Evolutionary conservation across 2,113 vertebrate species (phyloP).

Genomic region (Nettapus auritus): DNA sequence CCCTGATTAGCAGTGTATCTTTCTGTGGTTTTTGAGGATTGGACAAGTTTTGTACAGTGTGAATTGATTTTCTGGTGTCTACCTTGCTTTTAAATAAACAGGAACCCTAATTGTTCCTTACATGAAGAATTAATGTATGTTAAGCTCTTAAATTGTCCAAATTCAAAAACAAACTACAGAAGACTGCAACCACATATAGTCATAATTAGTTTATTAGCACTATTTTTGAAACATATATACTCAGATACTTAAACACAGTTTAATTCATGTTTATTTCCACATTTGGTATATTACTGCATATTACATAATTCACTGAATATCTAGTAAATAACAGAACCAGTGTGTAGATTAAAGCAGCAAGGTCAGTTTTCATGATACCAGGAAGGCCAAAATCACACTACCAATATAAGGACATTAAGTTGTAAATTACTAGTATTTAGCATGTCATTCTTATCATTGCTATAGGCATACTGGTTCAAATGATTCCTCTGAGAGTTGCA

Average conservation of each 20-base stretch:
- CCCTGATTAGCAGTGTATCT: neutral
- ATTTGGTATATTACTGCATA: neutral
- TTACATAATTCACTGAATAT: slow-evolving; percentile 32
- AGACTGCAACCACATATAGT: neutral
- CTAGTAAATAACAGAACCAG: slow-evolving; percentile 22
- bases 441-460: neutral
- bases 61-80: neutral
- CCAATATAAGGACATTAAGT: neutral
- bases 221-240: slow-evolving; percentile 18
- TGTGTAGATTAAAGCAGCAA: neutral
- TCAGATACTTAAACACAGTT: neutral
- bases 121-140: neutral
- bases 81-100: neutral
- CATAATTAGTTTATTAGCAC: slow-evolving; percentile 49
- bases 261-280: slow-evolving; percentile 4
- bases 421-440: neutral
- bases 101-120: neutral
- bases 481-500: neutral
- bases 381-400: slow-evolving; percentile 10
- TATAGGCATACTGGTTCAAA: slow-evolving; percentile 3
- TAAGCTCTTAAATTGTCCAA: neutral
- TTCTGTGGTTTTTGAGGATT: neutral
- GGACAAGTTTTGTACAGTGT: neutral
- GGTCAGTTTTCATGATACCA: neutral
- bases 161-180: neutral